phyloP scores from a whole-genome alignment of 2,888 invertebrate genomes.

The Colostygia pectinataria region DNA sequence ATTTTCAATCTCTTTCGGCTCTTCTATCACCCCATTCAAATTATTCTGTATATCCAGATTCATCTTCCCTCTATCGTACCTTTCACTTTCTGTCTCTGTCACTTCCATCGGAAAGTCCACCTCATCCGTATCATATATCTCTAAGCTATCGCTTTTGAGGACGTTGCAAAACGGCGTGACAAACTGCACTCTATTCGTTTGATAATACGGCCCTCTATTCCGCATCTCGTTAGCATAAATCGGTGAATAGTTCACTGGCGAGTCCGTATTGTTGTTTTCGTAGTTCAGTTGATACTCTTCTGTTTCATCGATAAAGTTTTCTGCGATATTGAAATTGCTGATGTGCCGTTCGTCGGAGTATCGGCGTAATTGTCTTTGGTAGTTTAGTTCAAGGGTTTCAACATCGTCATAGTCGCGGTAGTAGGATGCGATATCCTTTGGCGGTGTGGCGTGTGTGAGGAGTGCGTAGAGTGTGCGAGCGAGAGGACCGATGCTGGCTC shows the following conservation, averaged over 20 bases:
- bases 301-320: slow-evolving; percentile 66
- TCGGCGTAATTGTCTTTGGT: slow-evolving; percentile 54
- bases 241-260: slow-evolving; percentile 53
- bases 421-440: slow-evolving; percentile 74
- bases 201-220: slow-evolving; percentile 73
- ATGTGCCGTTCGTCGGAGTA: slow-evolving; percentile 66
- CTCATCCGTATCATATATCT: slow-evolving; percentile 75
- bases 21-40: slow-evolving; percentile 48
- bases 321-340: slow-evolving; percentile 59
- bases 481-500: slow-evolving; percentile 51
- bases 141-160: slow-evolving; percentile 61
- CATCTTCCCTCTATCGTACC: slow-evolving; percentile 74
- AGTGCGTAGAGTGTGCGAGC: slow-evolving; percentile 59
- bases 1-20: slow-evolving; percentile 54
- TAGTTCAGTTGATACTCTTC: slow-evolving; percentile 66
- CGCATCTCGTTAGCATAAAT: slow-evolving; percentile 65
- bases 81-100: slow-evolving; percentile 41
- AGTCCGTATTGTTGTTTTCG: slow-evolving; percentile 63
- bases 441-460: slow-evolving; percentile 71
- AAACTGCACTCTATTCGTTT: slow-evolving; percentile 70
- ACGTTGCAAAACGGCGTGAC: slow-evolving; percentile 71
- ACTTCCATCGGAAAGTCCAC: slow-evolving; percentile 63
- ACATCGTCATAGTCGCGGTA: slow-evolving; percentile 40
- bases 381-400: slow-evolving; percentile 59
- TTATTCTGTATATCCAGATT: slow-evolving; percentile 74